Evolutionary conservation across 1,140 invertebrate genomes (phyloP), one percentile per base, ranked within the genome.

Genomic region (Lethrus apterus): DNA sequence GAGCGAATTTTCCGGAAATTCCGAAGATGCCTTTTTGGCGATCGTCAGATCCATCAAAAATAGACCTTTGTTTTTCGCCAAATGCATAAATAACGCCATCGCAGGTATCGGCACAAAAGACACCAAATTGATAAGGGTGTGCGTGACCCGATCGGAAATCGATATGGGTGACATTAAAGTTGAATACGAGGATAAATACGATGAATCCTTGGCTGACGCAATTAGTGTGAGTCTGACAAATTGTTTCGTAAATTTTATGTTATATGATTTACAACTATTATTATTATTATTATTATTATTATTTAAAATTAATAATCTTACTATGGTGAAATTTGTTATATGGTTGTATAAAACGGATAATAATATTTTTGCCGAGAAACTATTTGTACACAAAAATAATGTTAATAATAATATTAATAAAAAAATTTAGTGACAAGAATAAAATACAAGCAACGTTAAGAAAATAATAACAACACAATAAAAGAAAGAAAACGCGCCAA

Each of bases 101-200:
- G 13, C 44, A 56, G 79, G 87, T 19, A 66, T 86, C 40, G 89
- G 90, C 38, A 95, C 91, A 0, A 81, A 84, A 52, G 91, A 95
- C 61, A 75, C 79, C 2, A 84, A 85, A 44, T 71, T 96, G 34
- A 92, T 94, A 49, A 79, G 92, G 49, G 79, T 95, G 31, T 75
- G 94, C 45, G 84, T 93, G 1, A 81, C 86, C 1, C 76, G 92
- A 47, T 87, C 81, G 51, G 92, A 95, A 77, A 80, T 92, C 19
- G 91, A 95, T 70, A 70, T 94, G 63, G 82, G 75, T 0, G 82
- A 89, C 51, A 90, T 95, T 50, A 91, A 91, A 58, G 77, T 83
- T 11, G 77, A 80, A 35, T 93, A 87, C 69, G 75, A 86, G 61
- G 71, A 69, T 32, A 77, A 83, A 56, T 93, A 90, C 60, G 84